Percentiles rank a stretch among this genome's conserved stretches.
Conservation (phyloP, 1,140 invertebrate species). For the Chionoecetes opilio region DNA sequence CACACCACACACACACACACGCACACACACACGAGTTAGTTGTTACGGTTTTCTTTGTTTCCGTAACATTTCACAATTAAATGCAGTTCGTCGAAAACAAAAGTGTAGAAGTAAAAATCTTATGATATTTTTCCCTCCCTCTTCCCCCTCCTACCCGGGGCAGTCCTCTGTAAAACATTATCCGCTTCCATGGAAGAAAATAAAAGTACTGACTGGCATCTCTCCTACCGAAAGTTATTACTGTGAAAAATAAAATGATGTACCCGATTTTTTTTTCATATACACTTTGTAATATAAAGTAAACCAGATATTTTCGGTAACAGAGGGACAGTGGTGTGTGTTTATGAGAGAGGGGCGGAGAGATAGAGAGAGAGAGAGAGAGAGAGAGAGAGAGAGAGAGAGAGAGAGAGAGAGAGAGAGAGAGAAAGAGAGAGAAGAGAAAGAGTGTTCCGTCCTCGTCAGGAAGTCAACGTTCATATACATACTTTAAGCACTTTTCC, state of each 20-base stretch:
- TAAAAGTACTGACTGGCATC: background rate
- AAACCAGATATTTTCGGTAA: background rate
- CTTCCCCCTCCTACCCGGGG: no score
- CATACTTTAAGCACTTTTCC: background rate
- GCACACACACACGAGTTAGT: background rate
- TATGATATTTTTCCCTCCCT: no score
- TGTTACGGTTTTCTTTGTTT: background rate
- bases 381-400: background rate
- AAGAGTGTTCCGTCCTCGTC: background rate
- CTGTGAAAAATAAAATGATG: background rate
- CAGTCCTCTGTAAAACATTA: no score
- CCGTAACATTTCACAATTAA: background rate
- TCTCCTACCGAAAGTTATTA: background rate
- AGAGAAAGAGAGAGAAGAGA: conserved; percentile 3
- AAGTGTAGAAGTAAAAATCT: background rate
- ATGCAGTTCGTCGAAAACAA: background rate
- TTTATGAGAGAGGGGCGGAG: background rate
- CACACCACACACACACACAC: background rate
- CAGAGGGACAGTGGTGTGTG: background rate
- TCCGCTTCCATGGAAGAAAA: no score
- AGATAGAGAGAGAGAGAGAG: background rate
- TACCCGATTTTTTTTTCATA: background rate
- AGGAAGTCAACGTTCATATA: conserved; percentile 8
- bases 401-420: conserved; percentile 34
- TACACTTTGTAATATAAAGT: background rate